Base-by-base conservation (phyloP, 2,888 invertebrate species). In the Drosophila prostipennis region DNA sequence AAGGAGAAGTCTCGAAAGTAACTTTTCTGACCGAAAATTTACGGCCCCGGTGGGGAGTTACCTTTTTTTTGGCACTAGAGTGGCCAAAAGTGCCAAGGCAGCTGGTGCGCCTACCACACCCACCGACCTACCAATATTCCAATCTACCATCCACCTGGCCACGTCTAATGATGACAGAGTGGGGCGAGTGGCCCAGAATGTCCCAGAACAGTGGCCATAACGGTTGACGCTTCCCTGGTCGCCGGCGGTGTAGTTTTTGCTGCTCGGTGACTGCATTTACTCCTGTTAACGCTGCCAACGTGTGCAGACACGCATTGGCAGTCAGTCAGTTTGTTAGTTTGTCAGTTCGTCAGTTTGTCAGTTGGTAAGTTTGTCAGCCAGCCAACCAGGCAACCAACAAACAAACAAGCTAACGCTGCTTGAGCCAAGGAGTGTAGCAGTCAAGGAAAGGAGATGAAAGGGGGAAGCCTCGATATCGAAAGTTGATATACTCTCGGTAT, bases 141-240 rank as follows among this genome's bases (percentile, higher is more conserved):
- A 29, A 19, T n/a, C 45, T 1, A 29, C 10, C 46, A 23, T 6
- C 43, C 43, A 55, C 36, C 59, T 55, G 43, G 42, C 55, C 74
- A 70, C 74, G 77, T 75, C 77, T 82, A 82, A 82, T 85, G 85
- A 85, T 82, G 81, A 82, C 78, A 74, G 77, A 84, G 79, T 80
- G 82, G 48, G 42, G 58, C 23, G 46, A 43, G 32, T 42, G 56
- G 48, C 11, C 43, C 32, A 32, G 55, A 42, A 23, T 49, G 36
- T 48, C 6, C 59, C 61, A 80, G 36, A 59, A 63, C 61, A 80
- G 80, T 75, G 80, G 77, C 67, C 65, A 78, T 78, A 83, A 78
- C 74, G 74, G 54, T 16, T 57, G 54, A 13, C 48, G 42, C 14
- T 63, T 34, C 26, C 55, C 26, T 14, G 63, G 52, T 16, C 61